Evolutionary conservation across 2,797 vertebrate species (phyloP), one percentile per base, ranked within the genome.

Genomic region (Eupleurogrammus muticus): DNA sequence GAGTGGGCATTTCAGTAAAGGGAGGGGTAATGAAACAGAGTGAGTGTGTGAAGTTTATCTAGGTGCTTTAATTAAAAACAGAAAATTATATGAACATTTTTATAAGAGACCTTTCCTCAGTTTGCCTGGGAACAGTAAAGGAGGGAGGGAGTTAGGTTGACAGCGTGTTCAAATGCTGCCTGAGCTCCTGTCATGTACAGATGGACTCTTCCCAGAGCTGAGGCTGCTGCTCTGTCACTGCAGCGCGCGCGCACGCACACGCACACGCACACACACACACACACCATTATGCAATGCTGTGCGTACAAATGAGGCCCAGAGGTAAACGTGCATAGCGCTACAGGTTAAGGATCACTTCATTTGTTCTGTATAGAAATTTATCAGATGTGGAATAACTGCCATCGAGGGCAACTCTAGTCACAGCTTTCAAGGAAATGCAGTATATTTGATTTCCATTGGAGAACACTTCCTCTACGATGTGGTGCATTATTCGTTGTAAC

Each of bases 401-500:
- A 10, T 24, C 46, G 53, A 62, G 35, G n/a, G 24, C 14, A 21
- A 67, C 53, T n/a, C 17, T 2, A 53, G 40, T 4, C 32, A 2
- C 42, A 0, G 56, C 74, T 20, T 54, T 63, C 42, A 64, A 50
- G 66, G 68, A 79, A 77, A 65, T 68, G 38, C 56, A 70, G 44
- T 53, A 65, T 49, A 13, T 21, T 44, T 21, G 54, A 57, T 67
- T 65, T 70, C 62, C 59, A 35, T 53, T 2, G 21, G 32, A 49
- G 14, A 19, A 78, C 53, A 60, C 59, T 59, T 53, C 36, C 58
- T 70, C 48, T 35, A 77, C 24, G 9, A 52, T 5, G 1, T 12
- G n/a, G 20, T 86, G 82, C 56, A 89, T 89, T 89, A 89, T 89
- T 90, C 44, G 89, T 66, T 61, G 75, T 68, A 83, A 71, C 54